phyloP scores from a whole-genome alignment of 1,140 invertebrate genomes.

The Pararge aegeria region DNA sequence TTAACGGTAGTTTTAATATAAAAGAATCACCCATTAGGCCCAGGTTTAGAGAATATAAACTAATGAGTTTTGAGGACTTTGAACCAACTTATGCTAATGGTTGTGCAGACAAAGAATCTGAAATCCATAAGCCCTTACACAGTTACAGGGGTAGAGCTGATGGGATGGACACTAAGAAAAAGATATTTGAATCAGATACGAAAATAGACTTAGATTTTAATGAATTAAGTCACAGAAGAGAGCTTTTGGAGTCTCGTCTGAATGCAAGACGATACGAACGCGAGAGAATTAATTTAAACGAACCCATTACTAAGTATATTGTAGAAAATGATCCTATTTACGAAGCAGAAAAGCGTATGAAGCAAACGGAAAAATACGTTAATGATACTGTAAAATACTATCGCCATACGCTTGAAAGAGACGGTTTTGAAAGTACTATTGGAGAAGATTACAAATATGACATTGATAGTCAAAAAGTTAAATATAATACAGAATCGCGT shows the following conservation, averaged over 20 bases:
- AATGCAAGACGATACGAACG: constrained; percentile 80
- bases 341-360: constrained; percentile 77
- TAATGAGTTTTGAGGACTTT: constrained; percentile 70
- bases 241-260: constrained; percentile 87
- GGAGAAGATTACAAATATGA: constrained; percentile 70
- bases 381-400: constrained; percentile 80
- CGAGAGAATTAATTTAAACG: constrained; percentile 58
- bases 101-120: constrained; percentile 47
- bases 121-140: constrained; percentile 70
- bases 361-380: constrained; percentile 77
- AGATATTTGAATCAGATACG: constrained; percentile 74
- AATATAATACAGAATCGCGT: constrained; percentile 64
- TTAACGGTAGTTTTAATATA: constrained; percentile 54
- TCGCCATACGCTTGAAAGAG: constrained; percentile 66
- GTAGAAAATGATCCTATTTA: constrained; percentile 72
- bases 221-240: constrained; percentile 85
- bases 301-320: constrained; percentile 66
- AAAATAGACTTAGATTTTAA: constrained; percentile 73
- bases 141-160: constrained; percentile 82
- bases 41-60: constrained; percentile 69
- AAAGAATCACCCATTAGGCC: constrained; percentile 74
- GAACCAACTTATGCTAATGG: constrained; percentile 75
- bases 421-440: constrained; percentile 63
- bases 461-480: constrained; percentile 56
- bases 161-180: constrained; percentile 83